phyloP scores from a whole-genome alignment of 2,888 invertebrate species.

The Synanthedon vespiformis region DNA sequence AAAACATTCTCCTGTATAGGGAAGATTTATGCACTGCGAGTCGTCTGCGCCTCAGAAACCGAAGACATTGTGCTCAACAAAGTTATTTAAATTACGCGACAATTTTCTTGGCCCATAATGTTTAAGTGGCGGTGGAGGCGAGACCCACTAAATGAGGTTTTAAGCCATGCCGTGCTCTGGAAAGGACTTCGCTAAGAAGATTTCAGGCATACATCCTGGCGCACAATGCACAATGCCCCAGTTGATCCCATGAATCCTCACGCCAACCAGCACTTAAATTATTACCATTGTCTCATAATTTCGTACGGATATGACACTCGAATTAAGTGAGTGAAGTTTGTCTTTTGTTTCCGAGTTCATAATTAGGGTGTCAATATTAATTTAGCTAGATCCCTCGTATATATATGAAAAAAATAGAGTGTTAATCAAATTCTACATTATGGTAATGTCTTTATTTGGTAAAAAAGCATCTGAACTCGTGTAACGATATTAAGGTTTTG shows the following conservation, averaged over 20 bases:
- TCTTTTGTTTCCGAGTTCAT: conserved; percentile 9
- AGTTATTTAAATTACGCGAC: conserved; percentile 65
- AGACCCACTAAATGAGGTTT: conserved; percentile 60
- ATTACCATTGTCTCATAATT: conserved; percentile 55
- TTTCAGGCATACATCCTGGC: conserved; percentile 37
- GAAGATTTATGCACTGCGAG: conserved; percentile 48
- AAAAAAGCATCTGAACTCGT: too few species aligned
- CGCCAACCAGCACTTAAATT: conserved; percentile 35
- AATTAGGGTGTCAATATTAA: not conserved
- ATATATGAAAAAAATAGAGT: too few species aligned
- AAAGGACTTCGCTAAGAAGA: conserved; percentile 58
- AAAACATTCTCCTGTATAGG: conserved; percentile 25
- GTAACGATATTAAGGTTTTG: too few species aligned
- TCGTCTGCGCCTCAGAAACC: conserved; percentile 29
- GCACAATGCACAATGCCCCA: conserved; percentile 36
- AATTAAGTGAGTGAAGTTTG: conserved; percentile 41
- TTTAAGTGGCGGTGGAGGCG: conserved; percentile 52
- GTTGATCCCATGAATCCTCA: conserved; percentile 30
- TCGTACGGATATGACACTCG: conserved; percentile 40
- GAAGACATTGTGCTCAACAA: conserved; percentile 48
- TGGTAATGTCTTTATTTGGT: too few species aligned
- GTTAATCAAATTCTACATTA: too few species aligned
- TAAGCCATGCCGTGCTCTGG: conserved; percentile 45
- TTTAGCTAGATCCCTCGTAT: not conserved
- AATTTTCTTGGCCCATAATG: conserved; percentile 57